phyloP scores from a whole-genome alignment of 2,797 vertebrate species.

The Tympanoctomys barrerae region DNA sequence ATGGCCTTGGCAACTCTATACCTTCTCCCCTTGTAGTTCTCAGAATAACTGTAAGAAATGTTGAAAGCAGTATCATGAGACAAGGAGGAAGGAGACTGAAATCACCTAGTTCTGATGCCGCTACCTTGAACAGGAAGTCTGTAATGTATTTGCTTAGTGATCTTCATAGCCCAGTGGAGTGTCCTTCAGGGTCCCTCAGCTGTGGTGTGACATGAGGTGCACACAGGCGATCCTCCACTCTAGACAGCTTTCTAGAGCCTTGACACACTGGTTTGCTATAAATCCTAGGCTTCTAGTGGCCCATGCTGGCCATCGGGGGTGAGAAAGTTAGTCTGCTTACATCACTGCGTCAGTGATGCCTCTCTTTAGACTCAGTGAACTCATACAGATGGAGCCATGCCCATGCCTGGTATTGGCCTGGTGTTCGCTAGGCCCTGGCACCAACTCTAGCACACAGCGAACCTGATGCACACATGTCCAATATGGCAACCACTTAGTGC shows the following conservation, averaged over 20 bases:
- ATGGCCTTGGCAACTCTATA: background rate
- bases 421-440: rapidly evolving
- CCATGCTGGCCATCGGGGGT: no score
- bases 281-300: background rate
- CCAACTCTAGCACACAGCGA: background rate
- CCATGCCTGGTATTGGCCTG: no score
- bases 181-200: background rate
- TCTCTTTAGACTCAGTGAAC: background rate
- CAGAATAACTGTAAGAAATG: background rate
- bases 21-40: background rate
- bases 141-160: background rate
- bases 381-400: background rate
- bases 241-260: background rate
- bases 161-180: no score
- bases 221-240: background rate
- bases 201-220: background rate
- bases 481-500: no score
- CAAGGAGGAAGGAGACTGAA: background rate
- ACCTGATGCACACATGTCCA: background rate
- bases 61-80: background rate
- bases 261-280: background rate
- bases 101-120: background rate
- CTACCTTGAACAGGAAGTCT: background rate
- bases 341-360: background rate
- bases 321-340: background rate